Evolutionary conservation across 2,888 invertebrate species (phyloP).

Genomic region (Lordiphosa andalusiaca): DNA sequence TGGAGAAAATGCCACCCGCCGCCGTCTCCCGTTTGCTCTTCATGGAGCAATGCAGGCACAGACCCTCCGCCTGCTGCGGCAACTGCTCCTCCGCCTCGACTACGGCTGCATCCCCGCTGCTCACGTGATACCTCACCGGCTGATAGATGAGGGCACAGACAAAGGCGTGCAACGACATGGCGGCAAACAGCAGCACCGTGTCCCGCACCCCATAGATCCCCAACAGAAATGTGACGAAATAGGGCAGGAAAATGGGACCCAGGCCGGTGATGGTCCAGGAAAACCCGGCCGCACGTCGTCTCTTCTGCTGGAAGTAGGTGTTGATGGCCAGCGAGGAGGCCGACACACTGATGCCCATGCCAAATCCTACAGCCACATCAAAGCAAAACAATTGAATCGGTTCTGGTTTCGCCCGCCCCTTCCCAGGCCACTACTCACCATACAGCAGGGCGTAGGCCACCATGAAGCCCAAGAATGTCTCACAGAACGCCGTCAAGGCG

Average conservation of each 20-base stretch:
- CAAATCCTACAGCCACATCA: conserved; percentile 73
- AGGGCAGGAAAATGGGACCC: conserved; percentile 87
- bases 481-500: conserved; percentile 83
- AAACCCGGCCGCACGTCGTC: conserved; percentile 86
- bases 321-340: conserved; percentile 87
- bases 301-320: conserved; percentile 86
- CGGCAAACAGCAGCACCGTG: conserved; percentile 85
- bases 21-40: conserved; percentile 70
- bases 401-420: no score
- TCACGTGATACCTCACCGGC: conserved; percentile 86
- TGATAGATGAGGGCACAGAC: conserved; percentile 86
- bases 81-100: conserved; percentile 57
- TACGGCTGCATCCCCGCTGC: conserved; percentile 57
- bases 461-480: conserved; percentile 84
- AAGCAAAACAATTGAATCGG: not conserved
- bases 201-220: conserved; percentile 85
- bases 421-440: conserved; percentile 82
- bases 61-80: conserved; percentile 18
- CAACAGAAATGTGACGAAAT: conserved; percentile 85
- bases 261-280: conserved; percentile 88
- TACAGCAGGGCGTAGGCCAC: conserved; percentile 85
- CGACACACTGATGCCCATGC: conserved; percentile 85
- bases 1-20: conserved; percentile 81
- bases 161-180: conserved; percentile 85
- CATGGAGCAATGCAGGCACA: conserved; percentile 74